Evolutionary conservation across 1,140 invertebrate species (phyloP), one percentile per base, ranked within the genome.

Genomic region (Drosophila biarmipes): DNA sequence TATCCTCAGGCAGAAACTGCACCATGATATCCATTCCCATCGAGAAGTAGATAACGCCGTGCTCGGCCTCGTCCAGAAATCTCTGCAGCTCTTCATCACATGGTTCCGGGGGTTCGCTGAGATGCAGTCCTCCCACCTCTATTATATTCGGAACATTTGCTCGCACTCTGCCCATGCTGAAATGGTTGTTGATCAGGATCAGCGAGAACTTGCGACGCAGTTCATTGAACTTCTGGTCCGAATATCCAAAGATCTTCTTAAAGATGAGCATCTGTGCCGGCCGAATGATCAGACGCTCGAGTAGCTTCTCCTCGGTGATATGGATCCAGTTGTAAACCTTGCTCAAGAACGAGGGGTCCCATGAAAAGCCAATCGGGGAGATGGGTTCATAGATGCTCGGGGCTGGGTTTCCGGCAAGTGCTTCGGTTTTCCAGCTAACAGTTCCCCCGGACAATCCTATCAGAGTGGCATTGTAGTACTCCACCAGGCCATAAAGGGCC

Each of bases 41-140:
- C 58, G 92, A 95, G 35, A 95, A 93, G 38, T 94, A 95, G 6
- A 95, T 90, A 1, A 93, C 93, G 3, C 94, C 94, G 14, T 94
- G 52, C 17, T 85, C 90, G 2, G 94, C 92, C 34, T 93, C 90
- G 71, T 95, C 93, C 37, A 95, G 73, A 74, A 94, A 92, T 42
- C 91, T 86, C 78, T 94, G 82, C 0, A 94, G 67, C 0, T 76
- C 14, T 4, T 12, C 10, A 7, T 67, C 58, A 7, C 94, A 74
- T 2, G 92, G 55, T 0, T 54, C 62, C 1, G 79, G 21, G 1
- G 62, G 73, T 93, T 52, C 94, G 86, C 2, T 17, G 89, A 91
- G 87, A 71, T 95, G 94, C 35, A 95, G 80, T 0, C 94, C 94
- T 2, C 94, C 94, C 10, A 95, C 85, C 27, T 90, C 86, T 10